Base-by-base conservation (phyloP, 2,797 vertebrate species). In the Enteromius trimaculatus region DNA sequence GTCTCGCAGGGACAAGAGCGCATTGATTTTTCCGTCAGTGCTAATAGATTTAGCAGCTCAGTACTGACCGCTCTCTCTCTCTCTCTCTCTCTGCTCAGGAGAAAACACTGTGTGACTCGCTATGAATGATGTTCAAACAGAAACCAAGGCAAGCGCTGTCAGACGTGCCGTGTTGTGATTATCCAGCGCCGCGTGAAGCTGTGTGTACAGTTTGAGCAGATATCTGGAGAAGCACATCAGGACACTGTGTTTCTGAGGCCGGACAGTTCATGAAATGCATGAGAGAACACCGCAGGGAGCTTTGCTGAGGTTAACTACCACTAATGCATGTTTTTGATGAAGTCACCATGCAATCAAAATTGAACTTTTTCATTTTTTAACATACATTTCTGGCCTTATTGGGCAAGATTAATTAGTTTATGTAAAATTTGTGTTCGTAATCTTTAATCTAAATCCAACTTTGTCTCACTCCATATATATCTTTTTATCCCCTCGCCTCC, bases 11-110 rank as follows among this genome's bases (percentile, higher is more conserved):
- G 93, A 91, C 91, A 90, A 92, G 93, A 94, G 90, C 88, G 84
- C 87, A 96, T 98, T 93, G 96, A 98, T 98, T 97, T 94, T 93
- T 55, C 94, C 93, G 92, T 96, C 93, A 89, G 83, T 90, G 90
- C 94, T 96, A 96, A 97, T 96, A 94, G 96, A 94, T 91, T 94
- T 88, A 83, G 92, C 91, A 92, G 90, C 90, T 91, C 86, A 89
- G 90, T 88, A 87, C 89, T 90, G 90, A 92, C 93, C 91, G 88
- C 89, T 89, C 90, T 80, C 86, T 90, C 93, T 90, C 90, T 84
- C 68, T 26, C 21, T 83, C 31, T 81, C n/a, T 11, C 68, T 78
- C 51, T 58, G 31, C 49, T 71, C 69, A 21, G 55, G 26, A 65
- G 60, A 65, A 76, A 82, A 76, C 80, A 76, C 80, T 64, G 7